Evolutionary conservation across 2,797 vertebrate genomes (phyloP), one percentile per base, ranked within the genome.

Genomic region (Scomberomorus guttatus): DNA sequence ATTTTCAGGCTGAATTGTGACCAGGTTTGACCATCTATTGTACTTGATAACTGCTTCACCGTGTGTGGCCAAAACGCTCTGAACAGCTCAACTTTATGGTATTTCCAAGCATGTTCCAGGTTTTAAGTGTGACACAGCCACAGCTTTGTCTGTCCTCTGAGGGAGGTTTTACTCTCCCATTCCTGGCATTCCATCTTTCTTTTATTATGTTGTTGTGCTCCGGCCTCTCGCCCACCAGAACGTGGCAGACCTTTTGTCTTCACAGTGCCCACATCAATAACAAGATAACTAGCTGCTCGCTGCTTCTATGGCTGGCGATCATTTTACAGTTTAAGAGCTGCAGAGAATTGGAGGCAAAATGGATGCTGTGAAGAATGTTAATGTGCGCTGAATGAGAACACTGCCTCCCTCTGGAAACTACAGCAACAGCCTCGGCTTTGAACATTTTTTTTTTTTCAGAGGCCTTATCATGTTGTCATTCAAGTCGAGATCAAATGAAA

Each of bases 271-370:
- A 91, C 92, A 92, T 90, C 89, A 88, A 60, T 78, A 82, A 77
- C 72, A 78, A 60, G 77, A 91, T 89, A 89, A 87, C 85, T 81
- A 64, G 64, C 78, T 84, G 73, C 72, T 86, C 70, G 62, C 86
- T 79, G 81, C 76, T 75, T 85, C 73, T 68, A 72, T 77, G 77
- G 67, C 83, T 77, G 87, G 87, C 87, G 75, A 94, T 94, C 91
- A 93, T 93, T 94, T 94, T 92, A 86, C 79, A 81, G 82, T 63
- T 90, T 79, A 90, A 88, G 86, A 89, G 86, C 87, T 89, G 87
- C 82, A 84, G 76, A 87, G 85, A 89, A 92, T 88, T 88, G 82
- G 88, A 91, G 87, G 94, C 87, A 95, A 95, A 94, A 95, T 95
- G 94, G 94, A 94, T 92, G 92, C 94, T 93, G 80, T 77, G 82